Evolutionary conservation across 2,797 vertebrate genomes (phyloP), one percentile per base, ranked within the genome.

Genomic region (Echeneis naucrates): DNA sequence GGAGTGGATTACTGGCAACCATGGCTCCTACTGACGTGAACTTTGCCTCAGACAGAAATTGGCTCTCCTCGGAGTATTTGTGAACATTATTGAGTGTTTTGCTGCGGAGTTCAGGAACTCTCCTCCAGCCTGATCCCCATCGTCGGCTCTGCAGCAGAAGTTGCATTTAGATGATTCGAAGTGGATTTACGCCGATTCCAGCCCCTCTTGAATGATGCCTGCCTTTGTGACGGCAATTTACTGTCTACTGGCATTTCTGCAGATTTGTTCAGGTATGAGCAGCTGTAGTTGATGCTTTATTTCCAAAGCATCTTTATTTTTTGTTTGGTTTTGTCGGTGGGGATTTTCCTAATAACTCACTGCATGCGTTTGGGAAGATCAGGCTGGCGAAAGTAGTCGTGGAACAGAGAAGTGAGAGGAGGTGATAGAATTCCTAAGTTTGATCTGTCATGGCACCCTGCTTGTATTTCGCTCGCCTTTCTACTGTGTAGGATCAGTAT

Each of bases 231-330:
- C 78, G 66, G 90, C 92, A 50, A 83, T 92, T 88, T 91, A 85
- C 78, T 77, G 83, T 71, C 80, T 94, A 37, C 80, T 93, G 84
- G 88, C 89, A 77, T 80, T 90, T 79, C 84, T 93, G 26, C 89
- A 90, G 33, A 77, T 90, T 78, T 93, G 83, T 82, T 85, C 93
- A 94, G 94, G 94, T 95, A 93, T 69, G 81, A 69, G 9, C 47
- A 30, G 30, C 6, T 3, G 30, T 30, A 30, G 30, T 30, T 30
- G 3, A 30, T 6, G 35, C 4, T 11, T 75, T 10, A 10, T 64
- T 53, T 10, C 1, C 8, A 1, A 21, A 47, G 24, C 3, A 24
- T 10, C 19, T 45, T 26, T 55, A 2, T 66, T 7, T 12, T 35
- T 35, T 35, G 9, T n/a, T n/a, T n/a, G n/a, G n/a, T n/a, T n/a